Evolutionary conservation across 2,113 vertebrate genomes (phyloP), one percentile per base, ranked within the genome.

Genomic region (Junco hyemalis): DNA sequence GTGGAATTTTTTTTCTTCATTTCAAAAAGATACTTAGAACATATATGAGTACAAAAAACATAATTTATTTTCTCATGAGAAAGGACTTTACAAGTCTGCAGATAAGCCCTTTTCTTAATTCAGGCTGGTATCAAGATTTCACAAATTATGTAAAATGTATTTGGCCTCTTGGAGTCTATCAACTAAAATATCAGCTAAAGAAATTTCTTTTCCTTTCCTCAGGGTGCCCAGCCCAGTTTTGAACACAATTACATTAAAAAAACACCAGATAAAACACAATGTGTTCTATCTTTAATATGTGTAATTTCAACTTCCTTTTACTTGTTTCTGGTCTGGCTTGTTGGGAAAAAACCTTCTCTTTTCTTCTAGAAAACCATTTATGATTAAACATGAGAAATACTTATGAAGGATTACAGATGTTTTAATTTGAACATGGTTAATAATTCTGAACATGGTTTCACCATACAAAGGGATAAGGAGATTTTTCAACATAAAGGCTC

Each of bases 141-240:
- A 69, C 53, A 91, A 95, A 90, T 2, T 0, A 51, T 28, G 28
- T 88, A 87, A 76, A 89, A 61, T 7, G 86, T 95, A 92, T 60
- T 94, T 96, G 82, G 53, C 63, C 86, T 96, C 92, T 92, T 42
- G 82, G 93, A 96, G 56, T 89, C 42, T 64, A 2, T 51, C 29
- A n/a, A 6, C 45, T 40, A 33, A 50, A 61, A 6, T 81, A 92
- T 94, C 92, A 97, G 48, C 53, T 66, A 86, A 96, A 95, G 64
- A 63, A 90, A 92, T 57, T 64, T 24, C 26, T 72, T 84, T 5
- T 86, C 50, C 53, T 95, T 96, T 53, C 65, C 68, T 90, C 31
- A 60, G 40, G 47, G 26, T 84, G 25, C 15, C 3, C 25, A 81
- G 36, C 23, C 88, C 53, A 86, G 16, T 44, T 96, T 84, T 89